Conservation (phyloP, 2,888 invertebrate genomes). For the Hedya salicella region DNA sequence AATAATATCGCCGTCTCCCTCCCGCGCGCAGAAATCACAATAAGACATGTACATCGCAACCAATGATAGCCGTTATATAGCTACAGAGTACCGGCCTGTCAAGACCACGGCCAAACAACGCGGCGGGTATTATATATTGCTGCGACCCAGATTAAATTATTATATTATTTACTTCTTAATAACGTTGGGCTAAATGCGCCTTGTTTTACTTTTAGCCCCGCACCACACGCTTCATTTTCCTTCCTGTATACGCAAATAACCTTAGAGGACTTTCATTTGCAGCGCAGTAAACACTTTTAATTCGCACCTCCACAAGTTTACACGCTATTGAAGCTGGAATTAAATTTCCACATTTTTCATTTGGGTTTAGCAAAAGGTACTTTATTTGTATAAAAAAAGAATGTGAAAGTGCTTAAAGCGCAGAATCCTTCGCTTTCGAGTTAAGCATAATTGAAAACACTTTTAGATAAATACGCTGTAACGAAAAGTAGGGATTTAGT, state of each 20-base stretch:
- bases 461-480: constrained; percentile 30
- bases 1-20: constrained; percentile 17
- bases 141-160: constrained; percentile 55
- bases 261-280: constrained; percentile 29
- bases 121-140: constrained; percentile 54
- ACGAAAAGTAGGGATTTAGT: constrained; percentile 23
- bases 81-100: constrained; percentile 52
- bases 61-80: constrained; percentile 38
- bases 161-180: constrained; percentile 62
- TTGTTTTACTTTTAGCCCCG: constrained; percentile 48
- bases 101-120: constrained; percentile 55
- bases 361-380: constrained; percentile 19
- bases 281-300: constrained; percentile 30
- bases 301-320: constrained; percentile 12
- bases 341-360: constrained; percentile 32
- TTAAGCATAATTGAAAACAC: constrained; percentile 37
- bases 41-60: constrained; percentile 29
- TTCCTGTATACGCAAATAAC: constrained; percentile 24
- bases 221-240: constrained; percentile 20
- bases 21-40: constrained; percentile 25
- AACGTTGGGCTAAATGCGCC: constrained; percentile 55
- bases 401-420: constrained; percentile 31
- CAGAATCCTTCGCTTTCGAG: constrained; percentile 26
- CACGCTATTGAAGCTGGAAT: constrained; percentile 19
- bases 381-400: constrained; percentile 16